Evolutionary conservation across 2,113 vertebrate species (phyloP).

Genomic region (Strix uralensis): DNA sequence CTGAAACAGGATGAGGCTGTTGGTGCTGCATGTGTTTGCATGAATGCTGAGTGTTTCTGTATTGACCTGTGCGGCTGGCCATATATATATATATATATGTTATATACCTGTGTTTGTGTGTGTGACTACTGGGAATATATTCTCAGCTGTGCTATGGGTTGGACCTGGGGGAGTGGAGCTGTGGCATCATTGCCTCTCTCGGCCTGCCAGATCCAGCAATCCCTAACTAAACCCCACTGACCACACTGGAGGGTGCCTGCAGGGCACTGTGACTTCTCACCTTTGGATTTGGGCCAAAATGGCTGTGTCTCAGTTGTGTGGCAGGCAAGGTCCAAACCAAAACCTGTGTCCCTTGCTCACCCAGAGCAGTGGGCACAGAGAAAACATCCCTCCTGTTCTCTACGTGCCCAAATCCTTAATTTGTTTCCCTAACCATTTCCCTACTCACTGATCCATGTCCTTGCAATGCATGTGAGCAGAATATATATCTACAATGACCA

Average conservation of each 20-base stretch:
- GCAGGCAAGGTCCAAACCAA: background rate
- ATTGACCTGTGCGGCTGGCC: background rate
- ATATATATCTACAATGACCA: background rate
- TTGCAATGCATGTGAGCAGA: background rate
- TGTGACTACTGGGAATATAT: background rate
- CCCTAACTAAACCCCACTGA: background rate
- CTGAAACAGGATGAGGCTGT: background rate
- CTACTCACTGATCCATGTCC: background rate
- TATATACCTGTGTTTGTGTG: background rate
- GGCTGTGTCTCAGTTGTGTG: background rate
- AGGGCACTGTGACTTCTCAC: background rate
- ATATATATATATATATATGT: fast-evolving
- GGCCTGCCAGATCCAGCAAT: fast-evolving
- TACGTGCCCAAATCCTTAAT: background rate
- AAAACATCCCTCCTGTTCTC: background rate
- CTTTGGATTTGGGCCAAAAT: background rate
- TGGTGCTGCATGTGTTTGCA: background rate
- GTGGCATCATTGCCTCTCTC: fast-evolving
- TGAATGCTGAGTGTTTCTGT: background rate
- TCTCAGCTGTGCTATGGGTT: background rate
- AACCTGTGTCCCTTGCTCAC: background rate
- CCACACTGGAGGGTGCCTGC: background rate
- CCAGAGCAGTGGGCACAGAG: background rate
- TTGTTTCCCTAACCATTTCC: background rate
- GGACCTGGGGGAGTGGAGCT: background rate